Percentiles rank a stretch among this genome's conserved stretches.
Evolutionary conservation across 1,140 invertebrate genomes (phyloP).

Genomic region (Drosophila yakuba): DNA sequence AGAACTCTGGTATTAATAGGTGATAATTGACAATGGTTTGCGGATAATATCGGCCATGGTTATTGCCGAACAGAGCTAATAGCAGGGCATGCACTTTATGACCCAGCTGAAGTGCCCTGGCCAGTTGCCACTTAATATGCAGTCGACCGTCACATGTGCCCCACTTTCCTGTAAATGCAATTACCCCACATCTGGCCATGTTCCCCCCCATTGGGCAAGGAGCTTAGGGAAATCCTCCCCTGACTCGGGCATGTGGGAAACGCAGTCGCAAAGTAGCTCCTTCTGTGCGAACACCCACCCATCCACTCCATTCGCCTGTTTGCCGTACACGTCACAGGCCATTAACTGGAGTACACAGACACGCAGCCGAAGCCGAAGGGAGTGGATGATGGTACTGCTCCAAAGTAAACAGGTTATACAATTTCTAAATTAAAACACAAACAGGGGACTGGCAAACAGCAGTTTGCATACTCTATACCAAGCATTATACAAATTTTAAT

Average conservation of each 20-base stretch:
- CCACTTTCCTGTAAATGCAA: constrained; percentile 72
- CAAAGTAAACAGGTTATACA: constrained; percentile 61
- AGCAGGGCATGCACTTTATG: constrained; percentile 19
- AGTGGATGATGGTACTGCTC: constrained; percentile 18
- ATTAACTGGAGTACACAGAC: constrained; percentile 55
- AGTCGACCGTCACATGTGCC: constrained; percentile 43
- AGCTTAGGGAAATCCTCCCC: constrained; percentile 56
- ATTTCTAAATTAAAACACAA: constrained; percentile 75
- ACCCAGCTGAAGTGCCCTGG: constrained; percentile 5
- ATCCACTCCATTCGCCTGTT: neutral
- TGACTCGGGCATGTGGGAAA: constrained; percentile 6
- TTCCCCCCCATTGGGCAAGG: constrained; percentile 35
- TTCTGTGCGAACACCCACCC: neutral
- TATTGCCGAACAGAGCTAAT: constrained; percentile 8
- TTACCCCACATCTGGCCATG: constrained; percentile 56
- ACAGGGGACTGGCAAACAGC: constrained; percentile 32
- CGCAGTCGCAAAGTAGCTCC: constrained; percentile 22
- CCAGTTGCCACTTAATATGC: constrained; percentile 47
- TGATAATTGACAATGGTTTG: constrained; percentile 36
- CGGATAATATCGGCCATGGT: constrained; percentile 11
- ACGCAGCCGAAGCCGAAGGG: constrained; percentile 12
- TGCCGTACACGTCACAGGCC: constrained; percentile 39
- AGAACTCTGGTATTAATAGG: constrained; percentile 4
- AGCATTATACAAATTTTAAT: neutral
- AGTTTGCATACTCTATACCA: constrained; percentile 6